Percentiles rank a stretch among this genome's conserved stretches.
Conservation (phyloP, 2,113 vertebrate genomes). For the Tachuris rubrigastra region DNA sequence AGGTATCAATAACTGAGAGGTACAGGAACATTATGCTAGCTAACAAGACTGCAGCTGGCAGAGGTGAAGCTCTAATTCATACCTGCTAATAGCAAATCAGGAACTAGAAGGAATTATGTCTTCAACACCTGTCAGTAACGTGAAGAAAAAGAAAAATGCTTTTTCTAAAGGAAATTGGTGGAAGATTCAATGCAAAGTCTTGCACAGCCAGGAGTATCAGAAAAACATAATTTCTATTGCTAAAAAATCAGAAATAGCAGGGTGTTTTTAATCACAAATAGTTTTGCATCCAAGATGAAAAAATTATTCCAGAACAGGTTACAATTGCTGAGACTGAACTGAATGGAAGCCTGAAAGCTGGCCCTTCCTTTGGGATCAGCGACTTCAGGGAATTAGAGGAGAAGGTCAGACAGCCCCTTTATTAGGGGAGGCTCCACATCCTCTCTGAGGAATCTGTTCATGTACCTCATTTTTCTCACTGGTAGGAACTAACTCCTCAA, state of each 20-base stretch:
- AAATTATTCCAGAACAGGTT: neutral
- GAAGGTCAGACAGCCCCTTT: neutral
- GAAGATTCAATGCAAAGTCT: neutral
- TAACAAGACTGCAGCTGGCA: neutral
- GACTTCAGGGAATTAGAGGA: neutral
- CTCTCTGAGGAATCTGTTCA: neutral
- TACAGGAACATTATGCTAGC: neutral
- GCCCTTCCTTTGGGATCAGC: neutral
- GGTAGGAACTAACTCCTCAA: neutral
- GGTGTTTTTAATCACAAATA: neutral
- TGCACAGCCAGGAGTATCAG: neutral
- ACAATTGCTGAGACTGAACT: neutral
- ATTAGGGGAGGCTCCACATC: neutral
- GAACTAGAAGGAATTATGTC: neutral
- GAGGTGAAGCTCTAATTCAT: neutral
- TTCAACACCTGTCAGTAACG: neutral
- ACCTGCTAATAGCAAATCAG: neutral
- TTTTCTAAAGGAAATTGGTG: neutral
- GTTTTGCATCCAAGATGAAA: neutral
- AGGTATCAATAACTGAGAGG: neutral
- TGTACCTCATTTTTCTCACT: neutral
- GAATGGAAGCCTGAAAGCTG: neutral
- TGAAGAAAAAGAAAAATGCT: neutral
- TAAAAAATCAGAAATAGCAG: neutral
- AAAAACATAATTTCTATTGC: neutral